Conservation (phyloP, 1,140 invertebrate genomes). For the Scaptomyza pallida region DNA sequence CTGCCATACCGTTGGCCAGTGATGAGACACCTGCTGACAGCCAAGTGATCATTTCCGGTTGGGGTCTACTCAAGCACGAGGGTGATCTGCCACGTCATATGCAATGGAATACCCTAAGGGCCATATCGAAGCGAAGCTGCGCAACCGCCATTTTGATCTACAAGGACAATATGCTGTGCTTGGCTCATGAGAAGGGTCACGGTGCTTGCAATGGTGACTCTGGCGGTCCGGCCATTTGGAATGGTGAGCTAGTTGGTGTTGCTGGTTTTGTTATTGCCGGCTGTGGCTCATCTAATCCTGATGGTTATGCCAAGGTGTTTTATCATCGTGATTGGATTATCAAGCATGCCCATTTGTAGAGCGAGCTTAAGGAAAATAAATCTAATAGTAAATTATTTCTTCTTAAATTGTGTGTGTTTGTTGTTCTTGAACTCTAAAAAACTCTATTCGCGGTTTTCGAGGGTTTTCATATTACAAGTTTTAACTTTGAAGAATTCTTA, state of each 20-base stretch:
- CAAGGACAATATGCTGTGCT: constrained; percentile 44
- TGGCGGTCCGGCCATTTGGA: constrained; percentile 53
- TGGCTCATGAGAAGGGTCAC: constrained; percentile 43
- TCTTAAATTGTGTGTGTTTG: too few species aligned
- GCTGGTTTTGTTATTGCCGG: constrained; percentile 36
- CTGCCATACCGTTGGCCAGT: constrained; percentile 66
- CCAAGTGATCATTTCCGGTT: constrained; percentile 82
- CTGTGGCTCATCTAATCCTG: constrained; percentile 24
- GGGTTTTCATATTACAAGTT: too few species aligned
- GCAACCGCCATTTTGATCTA: constrained; percentile 15
- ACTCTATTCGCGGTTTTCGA: too few species aligned
- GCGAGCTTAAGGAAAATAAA: neutral
- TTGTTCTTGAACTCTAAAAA: too few species aligned
- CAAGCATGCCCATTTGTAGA: constrained; percentile 50
- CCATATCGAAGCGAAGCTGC: constrained; percentile 33
- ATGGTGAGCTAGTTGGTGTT: constrained; percentile 50
- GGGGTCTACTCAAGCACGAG: constrained; percentile 80
- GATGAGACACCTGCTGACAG: constrained; percentile 45
- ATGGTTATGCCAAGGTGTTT: constrained; percentile 85
- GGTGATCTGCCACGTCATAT: constrained; percentile 54
- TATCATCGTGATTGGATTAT: constrained; percentile 84
- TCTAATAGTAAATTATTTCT: too few species aligned
- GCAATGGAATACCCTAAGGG: constrained; percentile 51
- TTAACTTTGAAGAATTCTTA: too few species aligned
- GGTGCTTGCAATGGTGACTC: constrained; percentile 53